Conservation (phyloP, 1,140 invertebrate species). For the Drosophila cardini region DNA sequence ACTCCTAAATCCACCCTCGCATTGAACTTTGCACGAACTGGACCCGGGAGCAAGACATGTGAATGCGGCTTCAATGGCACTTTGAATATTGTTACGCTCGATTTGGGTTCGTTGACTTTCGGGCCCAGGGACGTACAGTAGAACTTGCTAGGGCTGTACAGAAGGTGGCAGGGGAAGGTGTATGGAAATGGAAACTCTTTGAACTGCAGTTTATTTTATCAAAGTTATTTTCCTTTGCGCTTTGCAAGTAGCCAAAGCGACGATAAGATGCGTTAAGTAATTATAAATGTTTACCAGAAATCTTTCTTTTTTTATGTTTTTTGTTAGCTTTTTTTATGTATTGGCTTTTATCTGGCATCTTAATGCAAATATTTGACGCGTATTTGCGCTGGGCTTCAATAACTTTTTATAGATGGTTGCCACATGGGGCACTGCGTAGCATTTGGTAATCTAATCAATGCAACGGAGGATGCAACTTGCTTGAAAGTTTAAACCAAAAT, state of each 20-base stretch:
- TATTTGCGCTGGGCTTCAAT: conserved; percentile 60
- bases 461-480: conserved; percentile 54
- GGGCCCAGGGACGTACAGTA: conserved; percentile 45
- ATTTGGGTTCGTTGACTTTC: conserved; percentile 78
- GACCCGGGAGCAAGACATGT: conserved; percentile 59
- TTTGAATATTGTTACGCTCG: conserved; percentile 80
- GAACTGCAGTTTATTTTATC: conserved; percentile 74
- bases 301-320: background rate
- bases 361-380: conserved; percentile 83
- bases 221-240: conserved; percentile 72
- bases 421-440: conserved; percentile 47
- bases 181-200: conserved; percentile 52
- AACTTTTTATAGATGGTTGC: conserved; percentile 46
- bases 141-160: conserved; percentile 12
- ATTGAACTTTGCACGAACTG: conserved; percentile 76
- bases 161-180: background rate
- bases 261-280: conserved; percentile 83
- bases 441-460: conserved; percentile 70
- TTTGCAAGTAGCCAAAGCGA: conserved; percentile 59
- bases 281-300: conserved; percentile 73
- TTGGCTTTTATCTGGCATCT: conserved; percentile 69
- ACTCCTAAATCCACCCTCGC: conserved; percentile 46
- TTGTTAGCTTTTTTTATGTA: background rate
- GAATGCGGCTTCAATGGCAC: conserved; percentile 75
- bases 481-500: conserved; percentile 27